Evolutionary conservation across 2,888 invertebrate genomes (phyloP).

Genomic region (Frankliniella intonsa): DNA sequence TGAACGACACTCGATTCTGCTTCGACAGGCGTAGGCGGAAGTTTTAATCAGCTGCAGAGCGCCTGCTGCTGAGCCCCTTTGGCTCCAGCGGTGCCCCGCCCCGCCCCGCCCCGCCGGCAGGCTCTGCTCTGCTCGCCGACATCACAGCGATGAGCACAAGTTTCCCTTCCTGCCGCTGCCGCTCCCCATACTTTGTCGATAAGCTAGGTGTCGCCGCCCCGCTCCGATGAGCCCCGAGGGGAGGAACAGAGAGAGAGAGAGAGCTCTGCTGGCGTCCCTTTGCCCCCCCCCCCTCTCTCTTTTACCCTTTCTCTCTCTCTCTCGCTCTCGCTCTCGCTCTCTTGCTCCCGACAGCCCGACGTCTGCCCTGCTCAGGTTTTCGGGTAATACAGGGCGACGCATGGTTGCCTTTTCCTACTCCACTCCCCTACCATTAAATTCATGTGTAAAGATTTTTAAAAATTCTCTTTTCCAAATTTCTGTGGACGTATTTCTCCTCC

Average conservation of each 20-base stretch:
- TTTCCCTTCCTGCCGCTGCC: not conserved
- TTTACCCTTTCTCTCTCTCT: not conserved
- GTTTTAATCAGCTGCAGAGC: slow-evolving; percentile 14
- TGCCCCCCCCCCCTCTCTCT: not conserved
- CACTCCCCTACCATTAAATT: too few species aligned
- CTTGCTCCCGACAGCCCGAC: too few species aligned
- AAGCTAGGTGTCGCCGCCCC: slow-evolving; percentile 7
- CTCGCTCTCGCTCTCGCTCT: not conserved
- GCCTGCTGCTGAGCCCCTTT: not conserved
- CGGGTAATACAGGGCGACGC: too few species aligned
- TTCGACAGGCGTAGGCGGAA: slow-evolving; percentile 17
- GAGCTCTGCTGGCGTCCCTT: not conserved
- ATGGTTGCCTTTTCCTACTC: too few species aligned
- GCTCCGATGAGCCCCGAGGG: not conserved
- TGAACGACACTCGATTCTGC: slow-evolving; percentile 21
- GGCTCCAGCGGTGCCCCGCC: not conserved
- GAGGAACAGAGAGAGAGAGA: not conserved
- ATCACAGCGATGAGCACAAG: slow-evolving; percentile 15
- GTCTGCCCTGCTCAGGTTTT: not conserved
- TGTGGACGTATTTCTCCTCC: not conserved
- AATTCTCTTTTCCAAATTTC: not conserved
- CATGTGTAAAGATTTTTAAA: too few species aligned
- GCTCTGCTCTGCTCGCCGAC: not conserved
- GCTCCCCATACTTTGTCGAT: slow-evolving; percentile 17
- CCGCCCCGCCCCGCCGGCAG: not conserved